phyloP scores from a whole-genome alignment of 2,113 vertebrate genomes.

The Dendrocopos noguchii region DNA sequence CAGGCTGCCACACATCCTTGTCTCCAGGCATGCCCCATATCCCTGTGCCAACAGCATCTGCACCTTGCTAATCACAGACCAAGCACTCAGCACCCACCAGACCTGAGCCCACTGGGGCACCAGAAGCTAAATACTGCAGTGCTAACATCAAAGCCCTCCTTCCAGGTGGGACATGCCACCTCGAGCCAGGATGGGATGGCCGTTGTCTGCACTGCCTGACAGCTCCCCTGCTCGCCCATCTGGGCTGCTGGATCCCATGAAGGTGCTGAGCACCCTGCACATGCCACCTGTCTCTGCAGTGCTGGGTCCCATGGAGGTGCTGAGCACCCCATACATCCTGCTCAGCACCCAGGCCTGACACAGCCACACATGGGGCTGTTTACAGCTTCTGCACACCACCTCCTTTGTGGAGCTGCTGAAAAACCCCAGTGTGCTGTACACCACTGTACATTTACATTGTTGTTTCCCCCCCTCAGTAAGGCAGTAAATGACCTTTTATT shows the following conservation, averaged over 20 bases:
- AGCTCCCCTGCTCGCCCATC: background rate
- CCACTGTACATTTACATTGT: background rate
- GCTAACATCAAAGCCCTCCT: background rate
- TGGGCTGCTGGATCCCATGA: no score
- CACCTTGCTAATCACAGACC: background rate
- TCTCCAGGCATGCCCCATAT: fast-evolving
- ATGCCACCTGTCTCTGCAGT: background rate
- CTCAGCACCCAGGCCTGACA: background rate
- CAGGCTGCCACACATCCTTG: fast-evolving
- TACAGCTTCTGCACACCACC: background rate
- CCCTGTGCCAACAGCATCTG: no score
- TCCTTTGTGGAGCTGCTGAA: background rate
- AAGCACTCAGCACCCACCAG: background rate
- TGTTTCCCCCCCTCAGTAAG: background rate
- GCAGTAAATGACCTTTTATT: conserved; percentile 52
- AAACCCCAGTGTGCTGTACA: background rate
- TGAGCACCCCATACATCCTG: background rate
- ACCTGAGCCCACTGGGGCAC: background rate
- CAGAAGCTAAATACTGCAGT: background rate
- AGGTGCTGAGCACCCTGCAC: background rate
- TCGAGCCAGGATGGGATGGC: background rate
- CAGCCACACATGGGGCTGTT: background rate
- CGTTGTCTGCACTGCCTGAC: background rate
- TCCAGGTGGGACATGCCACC: background rate
- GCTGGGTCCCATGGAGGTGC: background rate